Evolutionary conservation across 2,888 invertebrate genomes (phyloP).

Genomic region (Nymphalis c-album): DNA sequence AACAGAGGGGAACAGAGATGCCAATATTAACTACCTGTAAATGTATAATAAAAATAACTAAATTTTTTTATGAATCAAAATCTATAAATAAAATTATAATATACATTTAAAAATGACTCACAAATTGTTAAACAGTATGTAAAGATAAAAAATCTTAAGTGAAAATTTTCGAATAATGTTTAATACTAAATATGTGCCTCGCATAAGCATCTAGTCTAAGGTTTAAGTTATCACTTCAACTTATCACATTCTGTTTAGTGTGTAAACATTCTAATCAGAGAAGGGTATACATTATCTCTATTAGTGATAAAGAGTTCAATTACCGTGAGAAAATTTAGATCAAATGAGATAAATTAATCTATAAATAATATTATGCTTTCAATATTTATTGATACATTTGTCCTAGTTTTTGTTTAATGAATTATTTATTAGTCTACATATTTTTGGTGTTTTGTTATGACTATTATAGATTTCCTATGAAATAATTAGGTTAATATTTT

Average conservation of each 20-base stretch:
- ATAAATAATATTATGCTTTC: not conserved
- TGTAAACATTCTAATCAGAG: slow-evolving; percentile 36
- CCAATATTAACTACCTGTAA: too few species aligned
- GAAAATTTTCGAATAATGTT: too few species aligned
- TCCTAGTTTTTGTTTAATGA: not conserved
- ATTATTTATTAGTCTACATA: not conserved
- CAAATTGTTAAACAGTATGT: too few species aligned
- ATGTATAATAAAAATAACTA: too few species aligned
- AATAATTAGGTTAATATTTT: too few species aligned
- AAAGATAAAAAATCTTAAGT: too few species aligned
- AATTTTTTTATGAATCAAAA: too few species aligned
- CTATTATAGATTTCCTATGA: too few species aligned
- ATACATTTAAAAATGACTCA: too few species aligned
- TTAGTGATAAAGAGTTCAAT: slow-evolving; percentile 38
- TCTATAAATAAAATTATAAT: too few species aligned
- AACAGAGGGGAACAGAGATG: too few species aligned
- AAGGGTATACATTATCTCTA: slow-evolving; percentile 31
- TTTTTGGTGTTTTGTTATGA: not conserved
- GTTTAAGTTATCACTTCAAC: not conserved
- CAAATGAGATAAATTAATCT: slow-evolving; percentile 7
- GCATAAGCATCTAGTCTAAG: not conserved
- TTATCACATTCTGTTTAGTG: slow-evolving; percentile 32
- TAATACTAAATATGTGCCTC: too few species aligned
- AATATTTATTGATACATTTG: not conserved
- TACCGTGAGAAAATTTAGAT: slow-evolving; percentile 39